Evolutionary conservation across 2,888 invertebrate genomes (phyloP).

Genomic region (Rutpela maculata): DNA sequence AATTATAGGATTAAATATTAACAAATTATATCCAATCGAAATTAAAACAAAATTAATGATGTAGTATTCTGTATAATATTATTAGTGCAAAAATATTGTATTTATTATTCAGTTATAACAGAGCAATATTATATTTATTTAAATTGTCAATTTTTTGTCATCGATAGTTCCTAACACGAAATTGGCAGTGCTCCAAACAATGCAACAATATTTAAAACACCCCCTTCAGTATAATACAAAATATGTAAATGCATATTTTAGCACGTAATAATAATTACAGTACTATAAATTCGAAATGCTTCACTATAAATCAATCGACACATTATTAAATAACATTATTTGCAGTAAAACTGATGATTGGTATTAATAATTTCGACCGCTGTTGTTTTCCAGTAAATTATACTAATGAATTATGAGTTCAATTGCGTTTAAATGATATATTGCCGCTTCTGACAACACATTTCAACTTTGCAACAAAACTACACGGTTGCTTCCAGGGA

Average conservation of each 20-base stretch:
- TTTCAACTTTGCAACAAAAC: slow-evolving; percentile 14
- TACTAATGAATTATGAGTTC: slow-evolving; percentile 24
- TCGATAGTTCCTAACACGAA: neutral
- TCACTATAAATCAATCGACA: slow-evolving; percentile 18
- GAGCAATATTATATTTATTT: neutral
- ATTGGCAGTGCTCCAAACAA: neutral
- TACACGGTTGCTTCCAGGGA: slow-evolving; percentile 6
- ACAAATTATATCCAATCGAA: too few species aligned
- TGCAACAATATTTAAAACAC: slow-evolving; percentile 2
- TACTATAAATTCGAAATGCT: slow-evolving; percentile 13
- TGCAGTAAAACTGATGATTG: slow-evolving; percentile 28
- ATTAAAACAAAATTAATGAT: neutral
- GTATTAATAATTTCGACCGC: slow-evolving; percentile 24
- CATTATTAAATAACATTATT: slow-evolving; percentile 27
- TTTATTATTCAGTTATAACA: neutral
- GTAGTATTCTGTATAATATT: neutral
- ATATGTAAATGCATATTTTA: slow-evolving; percentile 21
- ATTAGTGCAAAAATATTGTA: neutral
- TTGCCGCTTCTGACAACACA: slow-evolving; percentile 1
- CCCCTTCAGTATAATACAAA: neutral
- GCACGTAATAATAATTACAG: slow-evolving; percentile 21
- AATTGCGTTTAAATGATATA: slow-evolving; percentile 19
- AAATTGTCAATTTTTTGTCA: neutral
- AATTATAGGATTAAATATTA: too few species aligned
- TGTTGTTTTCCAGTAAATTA: slow-evolving; percentile 30